Evolutionary conservation across 2,113 vertebrate species (phyloP).

Genomic region (Gnathochromis pfefferi): DNA sequence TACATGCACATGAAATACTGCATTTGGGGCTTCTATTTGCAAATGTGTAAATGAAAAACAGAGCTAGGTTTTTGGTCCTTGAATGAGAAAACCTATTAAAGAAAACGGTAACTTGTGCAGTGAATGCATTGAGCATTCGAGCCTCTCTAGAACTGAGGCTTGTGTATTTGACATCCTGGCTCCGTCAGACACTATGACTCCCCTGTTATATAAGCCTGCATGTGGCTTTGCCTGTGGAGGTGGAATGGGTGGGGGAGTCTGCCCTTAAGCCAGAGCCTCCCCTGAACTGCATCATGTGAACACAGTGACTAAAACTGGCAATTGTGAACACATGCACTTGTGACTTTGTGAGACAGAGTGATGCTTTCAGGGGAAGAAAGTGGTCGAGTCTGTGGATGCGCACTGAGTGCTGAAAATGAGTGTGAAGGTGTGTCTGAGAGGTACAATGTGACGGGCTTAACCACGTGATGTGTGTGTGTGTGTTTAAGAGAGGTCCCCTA

Average conservation of each 20-base stretch:
- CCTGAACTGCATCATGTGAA: slow-evolving; percentile 28
- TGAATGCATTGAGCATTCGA: not conserved
- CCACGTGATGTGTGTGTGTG: not conserved
- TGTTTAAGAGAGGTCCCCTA: not conserved
- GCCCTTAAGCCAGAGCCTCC: slow-evolving; percentile 11
- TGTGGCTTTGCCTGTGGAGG: slow-evolving; percentile 36
- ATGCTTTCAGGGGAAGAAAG: not conserved
- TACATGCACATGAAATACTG: not conserved
- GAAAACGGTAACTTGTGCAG: not conserved
- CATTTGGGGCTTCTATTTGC: not conserved
- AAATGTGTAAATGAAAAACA: not conserved
- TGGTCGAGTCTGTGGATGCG: not conserved
- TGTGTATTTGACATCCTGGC: slow-evolving; percentile 28
- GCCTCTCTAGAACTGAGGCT: slow-evolving; percentile 2
- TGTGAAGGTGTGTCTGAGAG: not conserved
- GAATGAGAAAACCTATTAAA: not conserved
- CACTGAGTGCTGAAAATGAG: not conserved
- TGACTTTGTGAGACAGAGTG: slow-evolving; percentile 4
- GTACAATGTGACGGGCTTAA: slow-evolving; percentile 1
- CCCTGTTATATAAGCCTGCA: slow-evolving; percentile 44
- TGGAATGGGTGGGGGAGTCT: not conserved
- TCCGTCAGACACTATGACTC: slow-evolving; percentile 37
- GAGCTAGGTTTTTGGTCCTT: not conserved
- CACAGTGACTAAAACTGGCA: slow-evolving; percentile 24
- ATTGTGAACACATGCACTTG: slow-evolving; percentile 12